Evolutionary conservation across 1,140 invertebrate species (phyloP).

Genomic region (Phocides pigmalion): DNA sequence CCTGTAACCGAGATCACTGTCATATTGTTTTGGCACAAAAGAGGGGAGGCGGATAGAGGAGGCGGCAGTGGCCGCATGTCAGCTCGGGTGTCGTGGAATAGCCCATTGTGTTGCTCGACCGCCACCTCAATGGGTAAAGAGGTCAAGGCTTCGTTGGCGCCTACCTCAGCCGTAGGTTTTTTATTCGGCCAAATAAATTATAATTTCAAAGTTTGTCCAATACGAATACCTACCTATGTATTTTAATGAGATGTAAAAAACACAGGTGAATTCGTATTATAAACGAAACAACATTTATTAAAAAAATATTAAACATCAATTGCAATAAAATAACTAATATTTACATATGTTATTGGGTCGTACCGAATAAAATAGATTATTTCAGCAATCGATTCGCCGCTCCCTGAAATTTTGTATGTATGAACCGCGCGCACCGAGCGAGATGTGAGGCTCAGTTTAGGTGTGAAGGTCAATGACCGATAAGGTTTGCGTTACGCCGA

Average conservation of each 20-base stretch:
- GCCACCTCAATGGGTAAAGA: conserved; percentile 51
- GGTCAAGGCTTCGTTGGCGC: conserved; percentile 72
- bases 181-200: conserved; percentile 13
- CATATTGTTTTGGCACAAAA: background rate
- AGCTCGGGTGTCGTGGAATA: conserved; percentile 63
- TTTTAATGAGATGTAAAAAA: background rate
- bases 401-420: conserved; percentile 61
- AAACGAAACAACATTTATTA: background rate
- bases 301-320: background rate
- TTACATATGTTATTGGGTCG: background rate
- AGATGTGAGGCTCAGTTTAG: conserved; percentile 79
- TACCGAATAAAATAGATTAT: conserved; percentile 7
- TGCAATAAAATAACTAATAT: background rate
- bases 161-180: conserved; percentile 59
- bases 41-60: conserved; percentile 21
- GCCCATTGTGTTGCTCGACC: conserved; percentile 62
- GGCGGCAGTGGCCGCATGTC: conserved; percentile 41
- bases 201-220: background rate
- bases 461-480: conserved; percentile 80
- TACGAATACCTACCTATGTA: background rate
- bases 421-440: conserved; percentile 57
- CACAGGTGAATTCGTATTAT: background rate
- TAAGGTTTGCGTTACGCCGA: conserved; percentile 70
- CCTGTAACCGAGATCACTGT: background rate
- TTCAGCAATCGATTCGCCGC: conserved; percentile 15